phyloP scores from a whole-genome alignment of 2,113 vertebrate genomes.

The Malaclemys terrapin region DNA sequence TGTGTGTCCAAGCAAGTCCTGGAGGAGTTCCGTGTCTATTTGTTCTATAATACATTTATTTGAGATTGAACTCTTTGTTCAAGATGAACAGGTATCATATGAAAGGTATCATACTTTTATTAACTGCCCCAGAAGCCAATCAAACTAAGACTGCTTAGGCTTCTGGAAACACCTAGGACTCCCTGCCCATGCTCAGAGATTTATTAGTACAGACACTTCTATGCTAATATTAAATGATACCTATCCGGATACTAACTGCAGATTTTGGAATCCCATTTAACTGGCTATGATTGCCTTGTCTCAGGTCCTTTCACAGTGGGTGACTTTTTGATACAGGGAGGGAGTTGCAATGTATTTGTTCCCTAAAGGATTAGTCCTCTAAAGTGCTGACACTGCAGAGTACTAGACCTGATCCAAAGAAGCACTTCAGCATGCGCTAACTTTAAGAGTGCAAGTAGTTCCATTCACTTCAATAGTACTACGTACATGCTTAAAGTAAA shows the following conservation, averaged over 20 bases:
- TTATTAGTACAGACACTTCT: fast-evolving
- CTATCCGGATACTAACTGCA: neutral
- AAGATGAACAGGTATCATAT: neutral
- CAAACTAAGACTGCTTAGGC: neutral
- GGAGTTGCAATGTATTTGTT: fast-evolving
- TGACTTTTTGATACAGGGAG: neutral
- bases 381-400: fast-evolving
- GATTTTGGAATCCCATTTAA: neutral
- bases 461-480: neutral
- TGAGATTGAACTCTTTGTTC: neutral
- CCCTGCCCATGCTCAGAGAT: neutral
- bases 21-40: neutral
- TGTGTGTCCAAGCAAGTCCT: neutral
- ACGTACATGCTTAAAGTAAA: neutral
- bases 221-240: neutral
- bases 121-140: neutral
- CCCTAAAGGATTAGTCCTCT: neutral
- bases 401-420: neutral
- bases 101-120: neutral
- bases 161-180: neutral
- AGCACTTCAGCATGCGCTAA: fast-evolving
- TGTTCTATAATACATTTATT: neutral
- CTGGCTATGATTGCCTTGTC: fast-evolving
- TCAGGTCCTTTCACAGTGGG: fast-evolving
- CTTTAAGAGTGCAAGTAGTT: neutral